Evolutionary conservation across 2,113 vertebrate genomes (phyloP).

Genomic region (Datnioides undecimradiatus): DNA sequence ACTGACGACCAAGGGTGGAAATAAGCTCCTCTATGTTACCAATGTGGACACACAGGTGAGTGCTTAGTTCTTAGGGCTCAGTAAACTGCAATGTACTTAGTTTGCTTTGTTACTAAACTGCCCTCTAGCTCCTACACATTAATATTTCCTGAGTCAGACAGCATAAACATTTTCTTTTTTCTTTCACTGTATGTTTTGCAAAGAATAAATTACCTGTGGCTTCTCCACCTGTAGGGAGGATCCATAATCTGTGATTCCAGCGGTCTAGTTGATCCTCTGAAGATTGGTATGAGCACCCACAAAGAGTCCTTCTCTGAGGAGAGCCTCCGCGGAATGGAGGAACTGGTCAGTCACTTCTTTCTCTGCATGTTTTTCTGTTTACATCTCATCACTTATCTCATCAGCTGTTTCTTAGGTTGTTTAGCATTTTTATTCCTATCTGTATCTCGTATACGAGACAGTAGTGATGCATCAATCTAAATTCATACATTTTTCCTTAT

Average conservation of each 20-base stretch:
- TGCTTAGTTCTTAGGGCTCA: no score
- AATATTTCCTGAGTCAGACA: neutral
- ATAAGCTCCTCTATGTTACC: conserved; percentile 89
- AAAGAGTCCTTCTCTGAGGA: conserved; percentile 85
- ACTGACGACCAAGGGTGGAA: conserved; percentile 83
- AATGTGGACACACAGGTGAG: conserved; percentile 85
- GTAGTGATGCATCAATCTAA: neutral
- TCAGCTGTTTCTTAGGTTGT: no score
- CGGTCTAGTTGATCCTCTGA: conserved; percentile 83
- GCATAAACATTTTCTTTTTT: neutral
- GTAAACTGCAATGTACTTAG: no score
- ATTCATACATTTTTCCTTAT: no score
- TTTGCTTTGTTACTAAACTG: neutral
- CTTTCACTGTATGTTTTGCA: neutral
- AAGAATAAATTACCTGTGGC: neutral
- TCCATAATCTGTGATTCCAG: conserved; percentile 85
- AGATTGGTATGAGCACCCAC: conserved; percentile 80
- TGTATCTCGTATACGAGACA: no score
- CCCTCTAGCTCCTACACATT: neutral
- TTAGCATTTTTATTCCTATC: neutral
- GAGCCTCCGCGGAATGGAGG: conserved; percentile 81
- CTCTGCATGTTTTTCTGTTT: neutral
- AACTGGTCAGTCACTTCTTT: conserved; percentile 80
- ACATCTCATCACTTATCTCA: neutral
- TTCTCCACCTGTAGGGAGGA: conserved; percentile 76